Percentiles rank a stretch among this genome's conserved stretches.
These are phyloP conservation scores for Harpegnathos saltator DNA, from an alignment of 1,140 invertebrate genomes.

Conservation along the genomic window DNA sequence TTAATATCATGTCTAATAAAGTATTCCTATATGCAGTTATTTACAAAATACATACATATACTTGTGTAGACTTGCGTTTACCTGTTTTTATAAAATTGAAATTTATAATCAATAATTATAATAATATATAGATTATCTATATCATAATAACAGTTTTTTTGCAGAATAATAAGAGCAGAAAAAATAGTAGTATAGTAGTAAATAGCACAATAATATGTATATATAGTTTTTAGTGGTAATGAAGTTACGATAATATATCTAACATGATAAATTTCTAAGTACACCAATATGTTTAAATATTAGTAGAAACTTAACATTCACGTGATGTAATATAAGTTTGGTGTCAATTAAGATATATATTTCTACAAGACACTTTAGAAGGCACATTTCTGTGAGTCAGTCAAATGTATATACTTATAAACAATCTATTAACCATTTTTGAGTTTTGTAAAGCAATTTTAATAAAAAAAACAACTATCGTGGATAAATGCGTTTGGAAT, in stretches of 20 bases:
- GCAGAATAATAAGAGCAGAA: background rate
- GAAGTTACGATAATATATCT: slow-evolving; percentile 63
- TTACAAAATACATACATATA: slow-evolving; percentile 34
- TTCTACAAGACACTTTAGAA: slow-evolving; percentile 51
- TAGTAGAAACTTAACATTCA: slow-evolving; percentile 36
- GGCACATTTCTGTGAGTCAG: slow-evolving; percentile 74
- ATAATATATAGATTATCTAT: background rate
- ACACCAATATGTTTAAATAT: slow-evolving; percentile 64
- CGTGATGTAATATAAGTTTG: slow-evolving; percentile 67
- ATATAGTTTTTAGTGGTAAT: background rate
- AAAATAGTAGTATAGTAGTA: no score
- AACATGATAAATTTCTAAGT: slow-evolving; percentile 71
- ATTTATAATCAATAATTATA: background rate
- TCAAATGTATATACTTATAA: slow-evolving; percentile 37
- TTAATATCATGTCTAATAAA: slow-evolving; percentile 16
- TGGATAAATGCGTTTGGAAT: slow-evolving; percentile 37
- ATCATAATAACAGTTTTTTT: background rate
- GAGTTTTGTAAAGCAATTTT: slow-evolving; percentile 1
- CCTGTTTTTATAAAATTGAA: background rate
- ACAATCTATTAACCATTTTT: slow-evolving; percentile 47
- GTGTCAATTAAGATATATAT: slow-evolving; percentile 56
- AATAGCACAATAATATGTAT: no score
- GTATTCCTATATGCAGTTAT: background rate
- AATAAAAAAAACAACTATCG: slow-evolving; percentile 25
- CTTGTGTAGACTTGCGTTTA: background rate